phyloP scores from a whole-genome alignment of 2,797 vertebrate genomes.

The Yasuhikotakia modesta region DNA sequence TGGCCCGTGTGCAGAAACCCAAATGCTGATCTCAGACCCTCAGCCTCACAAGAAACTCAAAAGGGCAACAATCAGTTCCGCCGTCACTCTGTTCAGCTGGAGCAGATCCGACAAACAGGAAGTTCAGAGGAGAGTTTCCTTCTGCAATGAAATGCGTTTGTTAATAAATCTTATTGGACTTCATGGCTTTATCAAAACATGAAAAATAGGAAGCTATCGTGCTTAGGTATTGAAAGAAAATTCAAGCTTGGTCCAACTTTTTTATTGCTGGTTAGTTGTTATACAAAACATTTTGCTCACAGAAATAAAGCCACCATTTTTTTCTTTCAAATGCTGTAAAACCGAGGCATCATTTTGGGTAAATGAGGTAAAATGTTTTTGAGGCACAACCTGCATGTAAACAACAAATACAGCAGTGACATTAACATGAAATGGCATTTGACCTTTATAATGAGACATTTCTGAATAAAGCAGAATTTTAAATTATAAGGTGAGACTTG shows the following conservation, averaged over 20 bases:
- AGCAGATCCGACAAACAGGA: constrained; percentile 51
- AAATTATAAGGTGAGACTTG: too few relatives aligned
- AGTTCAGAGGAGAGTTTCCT: constrained; percentile 46
- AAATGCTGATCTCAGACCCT: not conserved
- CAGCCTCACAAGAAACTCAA: constrained; percentile 1
- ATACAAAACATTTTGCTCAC: not conserved
- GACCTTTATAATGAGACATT: not conserved
- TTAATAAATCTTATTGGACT: not conserved
- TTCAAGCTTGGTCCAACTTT: not conserved
- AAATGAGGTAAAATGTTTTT: constrained; percentile 1
- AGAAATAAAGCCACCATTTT: not conserved
- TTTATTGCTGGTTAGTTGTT: not conserved
- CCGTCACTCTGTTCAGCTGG: constrained; percentile 65
- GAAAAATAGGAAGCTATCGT: not conserved
- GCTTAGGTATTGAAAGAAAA: not conserved
- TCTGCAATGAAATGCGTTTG: constrained; percentile 23
- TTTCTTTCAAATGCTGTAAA: too few relatives aligned
- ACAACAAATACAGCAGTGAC: not conserved
- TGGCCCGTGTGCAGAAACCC: not conserved
- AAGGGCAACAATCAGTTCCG: constrained; percentile 38
- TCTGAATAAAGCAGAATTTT: not conserved
- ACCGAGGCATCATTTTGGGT: not conserved
- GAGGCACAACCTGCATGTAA: not conserved
- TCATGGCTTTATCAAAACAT: not conserved
- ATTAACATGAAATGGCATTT: not conserved